phyloP scores from a whole-genome alignment of 2,797 vertebrate genomes.

The Girardinus metallicus region DNA sequence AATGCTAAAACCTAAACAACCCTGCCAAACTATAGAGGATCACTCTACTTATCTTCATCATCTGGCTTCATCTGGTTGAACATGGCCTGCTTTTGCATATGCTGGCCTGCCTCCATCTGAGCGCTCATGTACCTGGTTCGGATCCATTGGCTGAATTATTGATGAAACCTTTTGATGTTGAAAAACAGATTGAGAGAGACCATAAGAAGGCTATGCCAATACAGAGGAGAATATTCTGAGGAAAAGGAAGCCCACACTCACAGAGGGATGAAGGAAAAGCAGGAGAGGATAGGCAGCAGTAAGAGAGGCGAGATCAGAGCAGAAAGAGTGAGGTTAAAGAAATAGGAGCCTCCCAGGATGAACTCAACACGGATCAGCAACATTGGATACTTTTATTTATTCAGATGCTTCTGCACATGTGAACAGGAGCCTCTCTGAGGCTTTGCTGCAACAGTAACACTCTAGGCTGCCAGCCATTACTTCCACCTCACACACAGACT shows the following conservation, averaged over 20 bases:
- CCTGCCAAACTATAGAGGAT: not conserved
- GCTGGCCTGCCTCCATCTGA: slow-evolving; percentile 62
- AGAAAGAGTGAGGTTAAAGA: slow-evolving; percentile 72
- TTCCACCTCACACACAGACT: slow-evolving; percentile 44
- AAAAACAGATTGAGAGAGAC: slow-evolving; percentile 18
- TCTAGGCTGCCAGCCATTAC: slow-evolving; percentile 56
- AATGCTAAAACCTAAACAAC: slow-evolving; percentile 37
- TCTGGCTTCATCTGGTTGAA: not conserved
- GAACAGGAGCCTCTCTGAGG: slow-evolving; percentile 72
- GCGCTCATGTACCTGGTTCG: slow-evolving; percentile 72
- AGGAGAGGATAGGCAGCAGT: slow-evolving; percentile 4
- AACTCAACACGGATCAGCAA: slow-evolving; percentile 81
- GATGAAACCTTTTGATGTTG: slow-evolving; percentile 67
- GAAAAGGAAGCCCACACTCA: slow-evolving; percentile 26
- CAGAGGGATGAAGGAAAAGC: slow-evolving; percentile 18
- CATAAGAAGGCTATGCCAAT: slow-evolving; percentile 26
- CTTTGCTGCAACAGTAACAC: slow-evolving; percentile 55
- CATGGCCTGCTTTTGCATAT: slow-evolving; percentile 25
- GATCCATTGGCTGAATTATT: slow-evolving; percentile 83
- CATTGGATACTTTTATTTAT: slow-evolving; percentile 87
- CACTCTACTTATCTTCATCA: not conserved
- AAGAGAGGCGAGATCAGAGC: slow-evolving; percentile 29
- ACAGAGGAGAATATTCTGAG: slow-evolving; percentile 25
- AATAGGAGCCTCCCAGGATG: slow-evolving; percentile 75
- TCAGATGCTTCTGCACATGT: slow-evolving; percentile 74